Conservation (phyloP, 1,140 invertebrate species). For the Helicoverpa armigera region DNA sequence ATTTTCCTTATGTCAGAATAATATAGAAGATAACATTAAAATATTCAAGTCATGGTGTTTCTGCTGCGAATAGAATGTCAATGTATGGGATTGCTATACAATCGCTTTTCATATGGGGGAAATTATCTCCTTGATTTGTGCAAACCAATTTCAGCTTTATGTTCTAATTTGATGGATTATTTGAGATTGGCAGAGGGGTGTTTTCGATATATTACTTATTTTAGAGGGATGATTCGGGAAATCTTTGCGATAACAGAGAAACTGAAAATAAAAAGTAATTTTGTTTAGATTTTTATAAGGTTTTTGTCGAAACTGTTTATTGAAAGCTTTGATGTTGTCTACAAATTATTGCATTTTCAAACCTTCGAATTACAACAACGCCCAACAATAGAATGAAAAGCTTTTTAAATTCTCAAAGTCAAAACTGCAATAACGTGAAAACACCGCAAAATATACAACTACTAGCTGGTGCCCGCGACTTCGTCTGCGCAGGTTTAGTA, state of each 20-base stretch:
- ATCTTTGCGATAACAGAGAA: not conserved
- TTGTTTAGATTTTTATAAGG: too few relatives aligned
- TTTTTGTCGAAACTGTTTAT: too few relatives aligned
- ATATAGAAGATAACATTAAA: not conserved
- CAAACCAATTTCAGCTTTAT: not conserved
- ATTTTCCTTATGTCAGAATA: not conserved
- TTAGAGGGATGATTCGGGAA: not conserved
- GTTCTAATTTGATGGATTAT: not conserved
- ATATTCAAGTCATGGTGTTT: not conserved
- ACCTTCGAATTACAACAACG: too few relatives aligned
- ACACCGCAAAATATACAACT: too few relatives aligned
- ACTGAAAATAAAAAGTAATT: too few relatives aligned
- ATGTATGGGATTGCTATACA: not conserved
- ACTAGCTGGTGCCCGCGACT: too few relatives aligned
- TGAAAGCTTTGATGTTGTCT: too few relatives aligned
- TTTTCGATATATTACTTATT: slow-evolving; percentile 3
- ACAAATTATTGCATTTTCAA: too few relatives aligned
- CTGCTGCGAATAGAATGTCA: not conserved
- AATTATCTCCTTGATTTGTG: not conserved
- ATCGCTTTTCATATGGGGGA: not conserved
- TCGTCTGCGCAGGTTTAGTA: too few relatives aligned
- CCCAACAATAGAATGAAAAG: too few relatives aligned
- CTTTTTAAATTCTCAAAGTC: too few relatives aligned
- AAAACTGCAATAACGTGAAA: too few relatives aligned
- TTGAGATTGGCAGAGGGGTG: not conserved